phyloP scores from a whole-genome alignment of 2,113 vertebrate species.

The Pseudorectes ferrugineus region DNA sequence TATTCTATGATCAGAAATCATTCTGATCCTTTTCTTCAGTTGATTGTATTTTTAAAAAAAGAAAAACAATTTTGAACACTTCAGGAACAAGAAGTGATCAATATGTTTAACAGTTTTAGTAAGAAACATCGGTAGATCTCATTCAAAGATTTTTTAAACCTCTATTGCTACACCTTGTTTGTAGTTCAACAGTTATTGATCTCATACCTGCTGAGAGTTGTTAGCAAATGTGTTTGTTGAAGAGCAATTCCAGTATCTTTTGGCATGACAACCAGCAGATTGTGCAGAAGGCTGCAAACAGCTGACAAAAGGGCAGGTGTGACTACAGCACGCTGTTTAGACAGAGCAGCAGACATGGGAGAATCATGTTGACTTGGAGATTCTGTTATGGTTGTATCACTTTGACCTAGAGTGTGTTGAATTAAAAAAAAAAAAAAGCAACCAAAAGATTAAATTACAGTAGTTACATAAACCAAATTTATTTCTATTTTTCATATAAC shows the following conservation, averaged over 20 bases:
- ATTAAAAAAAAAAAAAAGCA: background rate
- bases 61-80: background rate
- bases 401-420: constrained; percentile 76
- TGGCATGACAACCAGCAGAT: constrained; percentile 81
- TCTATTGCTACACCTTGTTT: background rate
- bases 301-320: constrained; percentile 87
- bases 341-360: constrained; percentile 36
- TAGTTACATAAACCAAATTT: background rate
- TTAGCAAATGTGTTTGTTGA: constrained; percentile 73
- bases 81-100: background rate
- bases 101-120: background rate
- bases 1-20: background rate
- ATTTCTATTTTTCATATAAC: background rate
- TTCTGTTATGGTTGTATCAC: constrained; percentile 72
- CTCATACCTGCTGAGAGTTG: constrained; percentile 81
- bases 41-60: background rate
- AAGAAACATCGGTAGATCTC: background rate
- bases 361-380: constrained; percentile 72
- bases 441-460: background rate
- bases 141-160: background rate
- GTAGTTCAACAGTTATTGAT: background rate
- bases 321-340: constrained; percentile 76
- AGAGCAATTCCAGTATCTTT: constrained; percentile 81
- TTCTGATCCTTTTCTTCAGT: background rate
- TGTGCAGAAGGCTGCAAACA: constrained; percentile 84